A percentile compares a stretch with the other conserved stretches of the same genome.
phyloP scores from a whole-genome alignment of 2,113 vertebrate genomes.

The Gasterosteus aculeatus region DNA sequence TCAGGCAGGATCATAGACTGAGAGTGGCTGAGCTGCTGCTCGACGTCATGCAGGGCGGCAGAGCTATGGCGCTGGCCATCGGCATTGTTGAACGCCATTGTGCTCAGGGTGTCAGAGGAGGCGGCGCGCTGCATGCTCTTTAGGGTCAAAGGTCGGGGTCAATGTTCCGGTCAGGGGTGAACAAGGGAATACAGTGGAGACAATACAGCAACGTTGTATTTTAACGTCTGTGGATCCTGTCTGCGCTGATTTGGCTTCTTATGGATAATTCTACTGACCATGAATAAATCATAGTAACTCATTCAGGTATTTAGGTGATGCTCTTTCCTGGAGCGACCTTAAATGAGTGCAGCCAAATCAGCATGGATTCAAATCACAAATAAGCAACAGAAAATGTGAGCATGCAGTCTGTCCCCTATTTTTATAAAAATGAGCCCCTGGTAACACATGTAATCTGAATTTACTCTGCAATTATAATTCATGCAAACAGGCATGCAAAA shows the following conservation, averaged over 20 bases:
- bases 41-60: slow-evolving; percentile 30
- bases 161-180: slow-evolving; percentile 25
- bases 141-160: slow-evolving; percentile 17
- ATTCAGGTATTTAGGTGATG: not conserved
- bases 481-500: not conserved
- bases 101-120: slow-evolving; percentile 76
- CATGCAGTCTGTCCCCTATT: not conserved
- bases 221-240: not conserved
- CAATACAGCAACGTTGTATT: slow-evolving; percentile 3
- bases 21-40: slow-evolving; percentile 73
- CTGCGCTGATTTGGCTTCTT: not conserved
- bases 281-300: not conserved
- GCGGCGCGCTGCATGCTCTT: slow-evolving; percentile 77
- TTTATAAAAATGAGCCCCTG: not conserved
- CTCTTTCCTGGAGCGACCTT: slow-evolving; percentile 5
- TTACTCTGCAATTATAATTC: not conserved
- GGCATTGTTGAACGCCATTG: slow-evolving; percentile 34
- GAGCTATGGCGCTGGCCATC: slow-evolving; percentile 36
- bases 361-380: slow-evolving; percentile 14
- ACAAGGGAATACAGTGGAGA: slow-evolving; percentile 4
- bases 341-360: not conserved
- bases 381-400: slow-evolving; percentile 2
- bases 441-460: not conserved
- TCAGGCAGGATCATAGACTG: slow-evolving; percentile 80
- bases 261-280: not conserved